Base-by-base conservation (phyloP, 92 coral and sea anemone genomes). In the Epizoanthus stellaris region DNA sequence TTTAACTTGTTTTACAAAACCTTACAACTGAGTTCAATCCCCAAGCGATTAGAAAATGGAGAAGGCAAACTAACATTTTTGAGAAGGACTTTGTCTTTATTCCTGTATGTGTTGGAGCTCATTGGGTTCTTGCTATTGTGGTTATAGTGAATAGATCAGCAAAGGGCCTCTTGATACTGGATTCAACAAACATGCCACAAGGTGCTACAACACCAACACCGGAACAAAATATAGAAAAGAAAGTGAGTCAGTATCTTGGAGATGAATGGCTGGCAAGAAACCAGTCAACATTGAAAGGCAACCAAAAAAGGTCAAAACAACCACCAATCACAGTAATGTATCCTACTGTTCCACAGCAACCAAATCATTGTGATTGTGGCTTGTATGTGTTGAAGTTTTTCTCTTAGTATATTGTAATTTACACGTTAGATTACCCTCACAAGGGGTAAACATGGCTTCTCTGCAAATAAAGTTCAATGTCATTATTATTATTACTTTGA, bases 1-100 rank as follows among this genome's bases (percentile, higher is more conserved):
- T 81, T 43, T 63, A 81, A 81, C 85, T 6, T 45, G 85, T 81
- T 81, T 49, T 52, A 81, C 65, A 40, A 21, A 67, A 67, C 67
- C 57, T 67, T 45, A 16, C n/a, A 19, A 66, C 63, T 21, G 16
- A 81, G 34, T 67, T 81, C 85, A 81, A 81, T 69, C 85, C 85
- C 16, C 21, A 63, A 20, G 75, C 76, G 6, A 66, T 63, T 13
- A 34, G 53, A 5, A 81, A 23, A 47, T 67, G 85, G 85, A 81
- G 76, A 36, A 81, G 54, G 66, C 47, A 81, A 53, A 65, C n/a
- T 42, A 75, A 81, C 62, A 81, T 81, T 6, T 64, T 81, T 45
- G n/a, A 58, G 63, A 5, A 58, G n/a, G 63, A 58, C 63, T 58
- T 58, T 58, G 63, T 58, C 63, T 58, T 58, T 58, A 58, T 58